Conservation (phyloP, 2,888 invertebrate species). For the Drosophila acutilabella region DNA sequence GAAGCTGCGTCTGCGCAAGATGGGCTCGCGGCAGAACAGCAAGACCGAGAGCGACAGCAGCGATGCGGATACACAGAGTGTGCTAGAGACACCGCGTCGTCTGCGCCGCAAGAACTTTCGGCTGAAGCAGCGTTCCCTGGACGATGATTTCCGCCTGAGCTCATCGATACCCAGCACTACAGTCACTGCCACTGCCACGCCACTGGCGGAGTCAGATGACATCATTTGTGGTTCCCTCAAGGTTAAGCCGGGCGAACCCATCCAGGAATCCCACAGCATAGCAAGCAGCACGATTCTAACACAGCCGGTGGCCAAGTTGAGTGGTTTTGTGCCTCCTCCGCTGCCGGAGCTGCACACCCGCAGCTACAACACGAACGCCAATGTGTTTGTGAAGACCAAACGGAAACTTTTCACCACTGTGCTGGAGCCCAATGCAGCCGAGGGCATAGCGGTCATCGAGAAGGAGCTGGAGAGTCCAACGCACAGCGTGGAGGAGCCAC, state of each 20-base stretch:
- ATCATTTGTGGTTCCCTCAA: constrained; percentile 83
- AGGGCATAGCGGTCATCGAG: constrained; percentile 78
- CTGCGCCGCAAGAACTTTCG: constrained; percentile 84
- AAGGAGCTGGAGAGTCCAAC: constrained; percentile 71
- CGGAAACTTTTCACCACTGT: constrained; percentile 92
- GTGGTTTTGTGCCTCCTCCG: constrained; percentile 67
- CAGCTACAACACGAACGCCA: constrained; percentile 83
- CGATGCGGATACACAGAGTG: constrained; percentile 80
- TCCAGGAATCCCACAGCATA: constrained; percentile 73
- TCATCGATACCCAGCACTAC: constrained; percentile 20
- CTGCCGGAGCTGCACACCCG: constrained; percentile 61
- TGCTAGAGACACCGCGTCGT: constrained; percentile 83
- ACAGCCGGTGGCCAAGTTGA: constrained; percentile 23
- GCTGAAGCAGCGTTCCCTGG: constrained; percentile 82
- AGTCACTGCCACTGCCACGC: background rate
- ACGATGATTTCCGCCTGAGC: constrained; percentile 78
- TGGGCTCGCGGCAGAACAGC: constrained; percentile 85
- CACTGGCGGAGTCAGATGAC: constrained; percentile 57
- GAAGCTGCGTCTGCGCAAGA: constrained; percentile 83
- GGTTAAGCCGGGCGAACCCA: constrained; percentile 83
- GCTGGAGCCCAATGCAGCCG: constrained; percentile 82
- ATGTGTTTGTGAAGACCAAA: constrained; percentile 92
- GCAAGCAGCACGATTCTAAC: constrained; percentile 30
- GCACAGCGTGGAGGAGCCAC: constrained; percentile 38
- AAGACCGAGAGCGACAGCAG: constrained; percentile 85